A percentile compares a stretch with the other conserved stretches of the same genome.
Conservation (phyloP, 2,888 invertebrate species). For the Acanthosepion pharaonis region DNA sequence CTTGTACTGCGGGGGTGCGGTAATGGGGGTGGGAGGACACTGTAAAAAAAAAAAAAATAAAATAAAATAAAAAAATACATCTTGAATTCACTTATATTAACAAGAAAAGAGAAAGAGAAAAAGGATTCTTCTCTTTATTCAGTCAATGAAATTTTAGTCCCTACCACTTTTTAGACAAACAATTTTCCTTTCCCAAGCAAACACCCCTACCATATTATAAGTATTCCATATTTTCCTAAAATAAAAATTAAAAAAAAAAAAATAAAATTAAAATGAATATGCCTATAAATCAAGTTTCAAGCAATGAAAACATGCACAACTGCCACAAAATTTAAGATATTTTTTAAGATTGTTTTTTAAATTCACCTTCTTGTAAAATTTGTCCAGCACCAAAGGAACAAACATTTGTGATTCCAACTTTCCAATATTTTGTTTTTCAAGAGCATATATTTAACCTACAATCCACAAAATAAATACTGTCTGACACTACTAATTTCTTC, state of each 20-base stretch:
- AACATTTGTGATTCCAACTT: no score
- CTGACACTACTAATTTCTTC: no score
- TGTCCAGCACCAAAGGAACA: neutral
- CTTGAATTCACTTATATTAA: neutral
- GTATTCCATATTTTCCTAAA: neutral
- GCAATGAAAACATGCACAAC: neutral
- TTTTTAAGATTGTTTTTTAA: neutral
- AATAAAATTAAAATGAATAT: neutral
- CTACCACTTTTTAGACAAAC: neutral
- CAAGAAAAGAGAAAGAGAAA: neutral
- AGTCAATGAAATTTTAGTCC: neutral
- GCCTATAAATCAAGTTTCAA: neutral
- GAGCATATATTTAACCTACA: no score
- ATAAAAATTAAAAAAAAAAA: neutral
- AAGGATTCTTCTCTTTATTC: neutral
- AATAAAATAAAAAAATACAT: neutral
- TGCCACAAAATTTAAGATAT: neutral
- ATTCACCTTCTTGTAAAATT: neutral
- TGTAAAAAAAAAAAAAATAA: constrained; percentile 40
- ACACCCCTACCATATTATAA: neutral
- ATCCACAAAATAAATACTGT: no score
- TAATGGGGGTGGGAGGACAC: constrained; percentile 43
- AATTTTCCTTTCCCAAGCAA: neutral
- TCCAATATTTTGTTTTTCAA: no score
- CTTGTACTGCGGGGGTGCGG: constrained; percentile 46